phyloP scores from a whole-genome alignment of 2,113 vertebrate genomes.

The Mesoclemmys tuberculata region DNA sequence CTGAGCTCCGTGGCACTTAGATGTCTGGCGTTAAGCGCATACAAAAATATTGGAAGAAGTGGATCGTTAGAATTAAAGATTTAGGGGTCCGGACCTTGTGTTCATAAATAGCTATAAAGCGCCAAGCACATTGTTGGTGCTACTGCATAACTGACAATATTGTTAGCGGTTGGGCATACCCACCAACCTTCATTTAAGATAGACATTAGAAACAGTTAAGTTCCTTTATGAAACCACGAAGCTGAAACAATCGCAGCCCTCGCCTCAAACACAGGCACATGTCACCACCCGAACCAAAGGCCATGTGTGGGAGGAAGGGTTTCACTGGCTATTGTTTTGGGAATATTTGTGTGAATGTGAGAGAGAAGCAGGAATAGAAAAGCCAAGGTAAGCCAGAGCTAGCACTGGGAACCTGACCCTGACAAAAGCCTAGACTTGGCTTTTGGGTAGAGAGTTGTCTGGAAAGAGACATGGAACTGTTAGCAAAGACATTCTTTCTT shows the following conservation, averaged over 20 bases:
- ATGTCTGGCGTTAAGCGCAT: background rate
- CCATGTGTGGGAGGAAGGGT: background rate
- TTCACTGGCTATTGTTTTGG: background rate
- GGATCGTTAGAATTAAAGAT: rapidly evolving
- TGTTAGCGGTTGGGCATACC: background rate
- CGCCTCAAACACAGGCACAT: no score
- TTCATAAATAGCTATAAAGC: background rate
- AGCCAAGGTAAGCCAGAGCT: background rate
- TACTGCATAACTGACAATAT: background rate
- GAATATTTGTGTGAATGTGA: background rate
- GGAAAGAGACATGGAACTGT: background rate
- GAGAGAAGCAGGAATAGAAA: background rate
- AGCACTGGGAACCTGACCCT: background rate
- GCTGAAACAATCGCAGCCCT: no score
- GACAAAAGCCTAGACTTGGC: background rate
- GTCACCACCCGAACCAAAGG: no score
- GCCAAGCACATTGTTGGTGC: rapidly evolving
- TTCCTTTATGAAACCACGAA: no score
- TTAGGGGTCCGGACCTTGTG: background rate
- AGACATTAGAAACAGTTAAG: no score
- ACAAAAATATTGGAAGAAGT: background rate
- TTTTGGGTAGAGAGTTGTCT: background rate
- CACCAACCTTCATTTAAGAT: background rate
- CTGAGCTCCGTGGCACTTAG: background rate
- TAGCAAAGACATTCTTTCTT: background rate